These are phyloP conservation scores for Stichopus chloronotus DNA, from an alignment of 35 echinoderm and acorn worm species.

Conservation along the genomic window DNA sequence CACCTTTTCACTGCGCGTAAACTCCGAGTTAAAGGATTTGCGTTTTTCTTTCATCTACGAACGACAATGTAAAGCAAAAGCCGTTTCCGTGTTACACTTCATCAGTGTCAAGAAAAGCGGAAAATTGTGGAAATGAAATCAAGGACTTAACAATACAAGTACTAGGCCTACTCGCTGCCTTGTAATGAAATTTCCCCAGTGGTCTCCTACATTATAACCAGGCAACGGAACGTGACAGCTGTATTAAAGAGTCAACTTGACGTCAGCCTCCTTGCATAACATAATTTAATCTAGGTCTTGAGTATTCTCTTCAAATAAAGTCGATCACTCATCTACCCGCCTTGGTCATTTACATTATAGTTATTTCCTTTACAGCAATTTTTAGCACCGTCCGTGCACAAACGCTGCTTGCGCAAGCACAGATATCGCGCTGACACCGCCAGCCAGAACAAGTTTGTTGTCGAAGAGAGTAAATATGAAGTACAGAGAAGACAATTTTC, in stretches of 20 bases:
- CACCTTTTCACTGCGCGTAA: too few relatives aligned
- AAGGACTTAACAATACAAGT: neutral
- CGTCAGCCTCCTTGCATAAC: neutral
- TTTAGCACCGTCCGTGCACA: too few relatives aligned
- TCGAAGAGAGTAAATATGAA: too few relatives aligned
- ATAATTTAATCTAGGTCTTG: neutral
- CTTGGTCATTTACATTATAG: neutral
- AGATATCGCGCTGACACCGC: too few relatives aligned
- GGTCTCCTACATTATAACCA: neutral
- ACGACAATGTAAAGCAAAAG: too few relatives aligned
- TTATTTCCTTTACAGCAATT: neutral
- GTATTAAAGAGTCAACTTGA: neutral
- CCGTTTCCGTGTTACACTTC: neutral
- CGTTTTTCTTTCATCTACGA: too few relatives aligned
- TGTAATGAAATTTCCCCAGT: neutral
- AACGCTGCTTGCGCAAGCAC: too few relatives aligned
- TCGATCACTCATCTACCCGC: neutral
- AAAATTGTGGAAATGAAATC: neutral
- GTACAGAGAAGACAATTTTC: too few relatives aligned
- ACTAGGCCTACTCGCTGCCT: neutral
- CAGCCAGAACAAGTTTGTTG: too few relatives aligned
- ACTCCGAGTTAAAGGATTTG: too few relatives aligned
- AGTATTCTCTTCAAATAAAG: neutral
- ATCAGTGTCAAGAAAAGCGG: neutral
- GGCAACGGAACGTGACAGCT: constrained; percentile 1